Percentiles rank a stretch among this genome's conserved stretches.
phyloP scores from a whole-genome alignment of 2,113 vertebrate genomes.

The Chaenocephalus aceratus region DNA sequence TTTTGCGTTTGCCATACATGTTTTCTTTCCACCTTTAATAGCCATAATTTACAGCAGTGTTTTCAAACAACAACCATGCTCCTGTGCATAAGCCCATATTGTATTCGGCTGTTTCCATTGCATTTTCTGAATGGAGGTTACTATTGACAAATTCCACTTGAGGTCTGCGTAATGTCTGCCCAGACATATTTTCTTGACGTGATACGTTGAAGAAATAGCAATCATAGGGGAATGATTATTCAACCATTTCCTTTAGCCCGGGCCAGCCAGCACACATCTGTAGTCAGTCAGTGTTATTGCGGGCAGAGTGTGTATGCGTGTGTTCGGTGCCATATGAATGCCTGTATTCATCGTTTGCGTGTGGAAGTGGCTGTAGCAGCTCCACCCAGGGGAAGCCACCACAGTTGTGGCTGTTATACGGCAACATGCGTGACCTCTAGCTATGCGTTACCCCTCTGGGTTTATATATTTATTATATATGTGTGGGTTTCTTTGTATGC shows the following conservation, averaged over 20 bases:
- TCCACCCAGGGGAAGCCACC: constrained; percentile 21
- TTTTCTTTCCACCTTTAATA: constrained; percentile 47
- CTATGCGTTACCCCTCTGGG: constrained; percentile 2
- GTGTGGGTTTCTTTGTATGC: constrained; percentile 9
- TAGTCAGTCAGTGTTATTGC: constrained; percentile 54
- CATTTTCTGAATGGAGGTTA: constrained; percentile 40
- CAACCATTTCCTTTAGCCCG: constrained; percentile 29
- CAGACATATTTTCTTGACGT: constrained; percentile 49
- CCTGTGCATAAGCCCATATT: constrained; percentile 35
- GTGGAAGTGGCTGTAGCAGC: constrained; percentile 35
- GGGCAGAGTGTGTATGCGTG: constrained; percentile 13
- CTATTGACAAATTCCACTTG: constrained; percentile 54
- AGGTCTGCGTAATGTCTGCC: constrained; percentile 33
- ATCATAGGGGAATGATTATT: constrained; percentile 61
- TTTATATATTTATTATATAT: constrained; percentile 12
- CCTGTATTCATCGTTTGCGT: constrained; percentile 39
- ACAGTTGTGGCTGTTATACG: constrained; percentile 28
- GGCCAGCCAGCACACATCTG: constrained; percentile 31
- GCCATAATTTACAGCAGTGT: constrained; percentile 31
- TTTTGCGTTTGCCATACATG: constrained; percentile 38
- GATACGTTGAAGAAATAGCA: constrained; percentile 46
- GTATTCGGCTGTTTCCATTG: constrained; percentile 35
- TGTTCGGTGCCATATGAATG: constrained; percentile 50
- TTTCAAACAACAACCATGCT: constrained; percentile 46
- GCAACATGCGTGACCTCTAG: constrained; percentile 15